Evolutionary conservation across 2,888 invertebrate species (phyloP), one percentile per base, ranked within the genome.

Genomic region (Hemithea aestivaria): DNA sequence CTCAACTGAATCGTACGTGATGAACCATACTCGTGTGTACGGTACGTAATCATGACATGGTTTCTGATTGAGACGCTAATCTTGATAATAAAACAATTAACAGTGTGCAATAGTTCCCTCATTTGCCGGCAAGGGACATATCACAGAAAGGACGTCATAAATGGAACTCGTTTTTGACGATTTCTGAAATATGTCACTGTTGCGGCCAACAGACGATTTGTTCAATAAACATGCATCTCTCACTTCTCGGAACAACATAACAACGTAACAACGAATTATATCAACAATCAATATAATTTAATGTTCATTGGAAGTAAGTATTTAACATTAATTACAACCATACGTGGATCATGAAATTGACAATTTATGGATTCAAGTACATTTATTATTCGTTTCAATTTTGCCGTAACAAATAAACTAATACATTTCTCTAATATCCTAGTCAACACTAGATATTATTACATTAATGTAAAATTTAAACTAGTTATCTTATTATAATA

Each of bases 321-420:
- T 32, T 50, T 52, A 52, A 40, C 29, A 53, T 46, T 53, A 53
- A 50, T 53, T 39, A 53, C 53, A 50, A 53, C 50, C 52, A 44
- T 53, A 44, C 40, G 39, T 53, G 48, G 42, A 50, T 46, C 35
- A 42, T 45, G 48, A 45, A 53, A 53, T 53, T 53, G 52, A 53
- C 52, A 52, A 52, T 45, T 29, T 35, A 48, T 48, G 42, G 41
- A 37, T 48, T 44, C 46, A 53, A 42, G 50, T 48, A 16, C n/a
- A n/a, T 16, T 4, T 38, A 24, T 27, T 45, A 44, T 45, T 50
- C 44, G 47, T 50, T 48, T 43, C 44, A 37, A 46, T 35, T 48
- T 51, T 42, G 50, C 32, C 40, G 50, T 46, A 50, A 48, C 50
- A 31, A 38, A 53, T 46, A 48, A 53, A 53, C 48, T 46, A 43